Evolutionary conservation across 2,888 invertebrate species (phyloP), one percentile per base, ranked within the genome.

Genomic region (Junonia oenone): DNA sequence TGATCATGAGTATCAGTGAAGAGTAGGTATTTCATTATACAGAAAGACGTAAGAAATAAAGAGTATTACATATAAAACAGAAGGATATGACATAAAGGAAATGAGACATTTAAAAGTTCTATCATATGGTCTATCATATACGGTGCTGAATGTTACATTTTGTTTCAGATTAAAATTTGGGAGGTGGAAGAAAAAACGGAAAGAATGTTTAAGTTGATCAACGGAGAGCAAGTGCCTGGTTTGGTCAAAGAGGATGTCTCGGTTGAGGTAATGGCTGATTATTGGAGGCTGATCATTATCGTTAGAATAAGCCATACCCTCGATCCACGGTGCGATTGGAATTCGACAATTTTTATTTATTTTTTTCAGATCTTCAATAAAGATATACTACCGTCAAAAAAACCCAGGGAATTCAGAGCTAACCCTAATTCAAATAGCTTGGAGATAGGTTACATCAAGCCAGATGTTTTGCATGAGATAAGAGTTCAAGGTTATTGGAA

Each of bases 181-280:
- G 55, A 45, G 14, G 29, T 55, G 9, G 50, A 45, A 13, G 50
- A 55, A 19, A 37, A 45, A 27, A 37, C 22, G 4, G 50, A 35
- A 13, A 31, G 33, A 17, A 56, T 51, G 56, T 56, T 26, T 29
- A 56, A 51, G 13, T 22, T 56, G 4, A 45, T 56, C 3, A 56
- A 56, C 9, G 56, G 38, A 1, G 45, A 56, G 9, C 15, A 33
- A 22, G 38, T 38, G 11, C 56, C 56, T n/a, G 56, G 56, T 38
- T 26, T 51, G 1, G 51, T 56, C 0, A 15, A 26, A 11, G 22
- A 51, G 31, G 13, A 13, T 27, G 11, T 11, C 3, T 1, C 56
- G 8, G 17, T 15, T 2, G 51, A 56, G 31, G 56, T 56, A 33
- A n/a, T n/a, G n/a, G n/a, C n/a, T n/a, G n/a, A n/a, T n/a, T n/a